Evolutionary conservation across 2,797 vertebrate genomes (phyloP).

Genomic region (Megaceryle alcyon): DNA sequence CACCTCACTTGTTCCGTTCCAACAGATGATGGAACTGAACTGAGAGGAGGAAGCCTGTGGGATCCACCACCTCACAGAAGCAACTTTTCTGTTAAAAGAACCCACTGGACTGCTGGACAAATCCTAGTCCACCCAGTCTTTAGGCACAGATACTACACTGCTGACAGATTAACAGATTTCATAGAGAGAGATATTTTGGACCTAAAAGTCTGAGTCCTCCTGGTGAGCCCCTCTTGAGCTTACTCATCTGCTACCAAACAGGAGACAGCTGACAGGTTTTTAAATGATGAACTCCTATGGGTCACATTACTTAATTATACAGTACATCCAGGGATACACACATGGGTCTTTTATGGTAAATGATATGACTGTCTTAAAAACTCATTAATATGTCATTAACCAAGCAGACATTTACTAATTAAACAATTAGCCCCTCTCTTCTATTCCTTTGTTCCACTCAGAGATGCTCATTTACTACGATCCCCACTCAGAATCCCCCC

Average conservation of each 20-base stretch:
- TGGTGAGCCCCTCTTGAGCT: constrained; percentile 70
- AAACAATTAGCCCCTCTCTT: constrained; percentile 87
- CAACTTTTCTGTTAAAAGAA: constrained; percentile 15
- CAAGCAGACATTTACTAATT: constrained; percentile 89
- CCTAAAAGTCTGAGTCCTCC: constrained; percentile 58
- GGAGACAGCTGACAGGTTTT: constrained; percentile 81
- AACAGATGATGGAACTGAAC: neutral
- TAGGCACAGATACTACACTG: neutral
- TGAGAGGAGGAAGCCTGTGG: neutral
- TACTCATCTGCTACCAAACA: constrained; percentile 73
- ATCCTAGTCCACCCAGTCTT: neutral
- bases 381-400: constrained; percentile 90
- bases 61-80: neutral
- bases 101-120: neutral
- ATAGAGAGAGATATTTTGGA: constrained; percentile 48
- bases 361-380: constrained; percentile 87
- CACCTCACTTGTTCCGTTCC: neutral
- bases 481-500: constrained; percentile 57
- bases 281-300: constrained; percentile 81
- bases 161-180: constrained; percentile 34
- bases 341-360: constrained; percentile 86
- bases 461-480: constrained; percentile 73
- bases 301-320: constrained; percentile 87
- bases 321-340: constrained; percentile 83
- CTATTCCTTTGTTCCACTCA: constrained; percentile 82